Evolutionary conservation across 2,888 invertebrate species (phyloP), one percentile per base, ranked within the genome.

Genomic region (Eretmocerus hayati): DNA sequence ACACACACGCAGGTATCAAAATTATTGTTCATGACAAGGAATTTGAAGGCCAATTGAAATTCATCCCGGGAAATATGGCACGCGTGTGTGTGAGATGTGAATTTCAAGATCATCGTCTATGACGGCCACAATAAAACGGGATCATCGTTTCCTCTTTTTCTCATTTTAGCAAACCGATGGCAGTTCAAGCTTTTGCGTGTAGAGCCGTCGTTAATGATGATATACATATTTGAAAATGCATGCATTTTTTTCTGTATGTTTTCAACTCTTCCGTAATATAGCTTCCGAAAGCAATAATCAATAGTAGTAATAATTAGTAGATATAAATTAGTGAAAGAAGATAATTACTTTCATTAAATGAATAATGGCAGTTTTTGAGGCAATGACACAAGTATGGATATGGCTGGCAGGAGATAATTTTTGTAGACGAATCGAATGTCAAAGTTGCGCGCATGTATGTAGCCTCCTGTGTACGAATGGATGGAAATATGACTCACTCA

Each of bases 401-500:
- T 51, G 51, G 53, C 45, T 51, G 46, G 42, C 43, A 51, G 52
- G 50, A 53, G 55, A 47, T 46, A 50, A 47, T 53, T 51, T 47
- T 48, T 48, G 50, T 50, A 50, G 53, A 53, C 46, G 37, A 48
- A 46, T 52, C 49, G 52, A 47, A 50, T 55, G 50, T 54, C 49
- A 48, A 55, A 52, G 51, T 51, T 52, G 48, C 49, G 45, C 15
- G 15, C n/a, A n/a, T n/a, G n/a, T n/a, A n/a, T n/a, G n/a, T n/a
- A n/a, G n/a, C n/a, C n/a, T n/a, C n/a, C n/a, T 26, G 33, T 48
- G 36, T 51, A 44, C 44, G 48, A 50, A 50, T 50, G 47, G 50
- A 53, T 53, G 53, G 43, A 50, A 43, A 53, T 53, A 32, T 45
- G 48, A 59, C 57, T 52, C 56, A 60, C 56, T 57, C 58, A 59